phyloP scores from a whole-genome alignment of 2,797 vertebrate species.

The Hippopotamyrus pictus region DNA sequence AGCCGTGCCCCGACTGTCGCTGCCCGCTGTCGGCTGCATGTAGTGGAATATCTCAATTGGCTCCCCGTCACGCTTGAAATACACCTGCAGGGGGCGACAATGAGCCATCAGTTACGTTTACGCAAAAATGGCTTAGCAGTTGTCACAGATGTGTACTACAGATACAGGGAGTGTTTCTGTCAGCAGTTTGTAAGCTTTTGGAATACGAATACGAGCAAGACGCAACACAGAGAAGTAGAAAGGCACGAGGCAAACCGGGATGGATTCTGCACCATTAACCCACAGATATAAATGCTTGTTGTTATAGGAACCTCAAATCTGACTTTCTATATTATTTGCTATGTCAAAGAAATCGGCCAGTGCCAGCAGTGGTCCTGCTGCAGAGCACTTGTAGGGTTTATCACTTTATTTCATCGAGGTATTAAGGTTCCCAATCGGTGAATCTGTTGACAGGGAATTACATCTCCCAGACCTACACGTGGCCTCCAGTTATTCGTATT shows the following conservation, averaged over 20 bases:
- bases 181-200: background rate
- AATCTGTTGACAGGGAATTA: slow-evolving; percentile 49
- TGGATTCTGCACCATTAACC: background rate
- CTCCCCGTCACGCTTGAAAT: slow-evolving; percentile 91
- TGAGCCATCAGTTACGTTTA: background rate
- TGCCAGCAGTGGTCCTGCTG: background rate
- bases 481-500: slow-evolving; percentile 50
- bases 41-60: slow-evolving; percentile 83
- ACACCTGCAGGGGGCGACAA: slow-evolving; percentile 64
- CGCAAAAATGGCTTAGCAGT: background rate
- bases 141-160: background rate
- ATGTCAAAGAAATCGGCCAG: background rate
- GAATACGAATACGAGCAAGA: background rate
- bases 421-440: slow-evolving; percentile 44
- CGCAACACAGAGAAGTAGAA: background rate
- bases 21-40: slow-evolving; percentile 56
- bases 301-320: background rate
- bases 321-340: background rate
- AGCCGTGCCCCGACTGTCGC: slow-evolving; percentile 58
- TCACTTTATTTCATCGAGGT: slow-evolving; percentile 38
- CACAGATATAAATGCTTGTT: background rate
- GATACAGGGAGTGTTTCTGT: background rate
- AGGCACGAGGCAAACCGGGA: background rate
- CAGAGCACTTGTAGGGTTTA: slow-evolving; percentile 30
- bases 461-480: slow-evolving; percentile 40